These are phyloP conservation scores for Istiophorus platypterus DNA, from an alignment of 2,113 vertebrate species.

Conservation along the genomic window DNA sequence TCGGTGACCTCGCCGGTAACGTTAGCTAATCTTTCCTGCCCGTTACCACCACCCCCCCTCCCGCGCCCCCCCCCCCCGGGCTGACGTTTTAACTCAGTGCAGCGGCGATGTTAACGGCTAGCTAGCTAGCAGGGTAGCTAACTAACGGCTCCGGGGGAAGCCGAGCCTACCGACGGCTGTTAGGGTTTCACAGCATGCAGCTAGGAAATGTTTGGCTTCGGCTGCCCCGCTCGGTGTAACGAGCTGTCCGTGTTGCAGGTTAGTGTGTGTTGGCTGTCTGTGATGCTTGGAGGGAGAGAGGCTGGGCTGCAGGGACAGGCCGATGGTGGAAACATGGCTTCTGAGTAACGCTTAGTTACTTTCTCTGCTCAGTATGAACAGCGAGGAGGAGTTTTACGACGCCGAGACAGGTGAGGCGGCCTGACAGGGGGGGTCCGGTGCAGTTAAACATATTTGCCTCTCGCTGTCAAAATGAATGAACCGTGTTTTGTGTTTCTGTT, in stretches of 20 bases:
- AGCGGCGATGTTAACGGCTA: slow-evolving; percentile 52
- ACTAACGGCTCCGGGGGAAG: background rate
- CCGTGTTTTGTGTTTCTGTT: background rate
- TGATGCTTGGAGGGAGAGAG: slow-evolving; percentile 63
- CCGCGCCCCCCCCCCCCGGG: background rate
- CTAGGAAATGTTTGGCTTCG: background rate
- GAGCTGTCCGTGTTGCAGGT: slow-evolving; percentile 56
- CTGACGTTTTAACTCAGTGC: slow-evolving; percentile 9
- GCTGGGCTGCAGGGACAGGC: slow-evolving; percentile 58
- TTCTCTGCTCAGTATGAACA: slow-evolving; percentile 89
- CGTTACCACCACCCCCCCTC: no score
- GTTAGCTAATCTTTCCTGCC: slow-evolving; percentile 4
- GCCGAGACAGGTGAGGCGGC: slow-evolving; percentile 91
- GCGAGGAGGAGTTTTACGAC: slow-evolving; percentile 98
- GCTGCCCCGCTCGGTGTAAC: slow-evolving; percentile 4
- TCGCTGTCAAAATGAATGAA: background rate
- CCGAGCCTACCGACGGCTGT: background rate
- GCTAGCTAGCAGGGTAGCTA: slow-evolving; percentile 49
- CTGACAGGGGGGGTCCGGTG: background rate
- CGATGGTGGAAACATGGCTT: slow-evolving; percentile 72
- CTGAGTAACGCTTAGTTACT: slow-evolving; percentile 69
- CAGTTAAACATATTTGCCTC: background rate
- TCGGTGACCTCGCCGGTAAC: background rate
- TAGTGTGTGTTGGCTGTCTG: slow-evolving; percentile 38
- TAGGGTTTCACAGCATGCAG: background rate